These are phyloP conservation scores for Aelia acuminata DNA, from an alignment of 2,888 invertebrate genomes.

Conservation along the genomic window DNA sequence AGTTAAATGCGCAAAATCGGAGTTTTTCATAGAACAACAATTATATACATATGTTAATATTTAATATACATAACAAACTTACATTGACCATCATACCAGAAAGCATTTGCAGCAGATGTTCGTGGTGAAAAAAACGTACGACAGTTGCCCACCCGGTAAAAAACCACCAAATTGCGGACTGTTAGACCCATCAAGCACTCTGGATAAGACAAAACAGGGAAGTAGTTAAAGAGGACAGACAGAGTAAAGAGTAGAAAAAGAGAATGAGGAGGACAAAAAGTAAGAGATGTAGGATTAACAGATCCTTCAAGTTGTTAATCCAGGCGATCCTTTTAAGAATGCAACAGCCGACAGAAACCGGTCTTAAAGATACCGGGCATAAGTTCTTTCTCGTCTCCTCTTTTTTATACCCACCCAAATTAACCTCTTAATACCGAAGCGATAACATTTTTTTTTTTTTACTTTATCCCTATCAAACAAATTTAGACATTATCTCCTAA, in stretches of 20 bases:
- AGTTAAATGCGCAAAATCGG: too few species aligned
- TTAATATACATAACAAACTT: too few species aligned
- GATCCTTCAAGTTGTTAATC: slow-evolving; percentile 5
- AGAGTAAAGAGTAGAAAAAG: slow-evolving; percentile 18
- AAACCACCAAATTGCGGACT: slow-evolving; percentile 20
- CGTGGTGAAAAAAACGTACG: neutral
- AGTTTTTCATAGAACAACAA: too few species aligned
- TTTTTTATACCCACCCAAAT: neutral
- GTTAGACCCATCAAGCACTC: neutral
- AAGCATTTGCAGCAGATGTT: neutral
- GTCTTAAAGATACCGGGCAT: slow-evolving; percentile 33
- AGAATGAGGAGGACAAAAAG: slow-evolving; percentile 20
- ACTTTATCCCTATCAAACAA: too few species aligned
- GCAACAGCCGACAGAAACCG: slow-evolving; percentile 35
- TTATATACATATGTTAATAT: too few species aligned
- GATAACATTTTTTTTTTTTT: neutral
- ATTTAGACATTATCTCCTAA: neutral
- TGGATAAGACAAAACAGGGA: neutral
- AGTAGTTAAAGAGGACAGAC: slow-evolving; percentile 34
- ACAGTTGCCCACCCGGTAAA: neutral
- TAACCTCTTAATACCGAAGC: slow-evolving; percentile 10
- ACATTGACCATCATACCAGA: neutral
- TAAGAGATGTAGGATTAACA: slow-evolving; percentile 2
- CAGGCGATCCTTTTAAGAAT: slow-evolving; percentile 36
- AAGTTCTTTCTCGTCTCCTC: neutral